Evolutionary conservation across 1,140 invertebrate species (phyloP).

Genomic region (Bombus pascuorum): DNA sequence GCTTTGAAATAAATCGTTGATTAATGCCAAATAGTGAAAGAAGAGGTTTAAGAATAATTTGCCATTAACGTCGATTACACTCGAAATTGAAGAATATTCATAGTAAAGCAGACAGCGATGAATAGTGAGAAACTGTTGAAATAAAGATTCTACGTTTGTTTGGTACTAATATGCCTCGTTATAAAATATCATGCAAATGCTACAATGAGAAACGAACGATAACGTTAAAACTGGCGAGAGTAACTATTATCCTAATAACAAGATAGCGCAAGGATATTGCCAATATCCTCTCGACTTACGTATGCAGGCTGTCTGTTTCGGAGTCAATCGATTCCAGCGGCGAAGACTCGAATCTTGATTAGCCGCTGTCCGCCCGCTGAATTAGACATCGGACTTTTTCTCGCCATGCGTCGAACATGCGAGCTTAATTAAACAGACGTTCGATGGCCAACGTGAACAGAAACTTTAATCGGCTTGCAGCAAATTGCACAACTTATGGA

Average conservation of each 20-base stretch:
- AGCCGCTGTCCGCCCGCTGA: conserved; percentile 15
- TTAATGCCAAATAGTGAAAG: neutral
- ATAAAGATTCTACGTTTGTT: accelerated
- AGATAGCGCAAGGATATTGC: conserved; percentile 24
- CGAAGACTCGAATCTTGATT: conserved; percentile 43
- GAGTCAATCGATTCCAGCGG: conserved; percentile 45
- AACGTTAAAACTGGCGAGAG: neutral
- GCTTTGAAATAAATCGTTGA: neutral
- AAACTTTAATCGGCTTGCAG: neutral
- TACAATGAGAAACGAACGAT: neutral
- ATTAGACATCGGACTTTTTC: conserved; percentile 59
- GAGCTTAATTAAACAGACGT: conserved; percentile 77
- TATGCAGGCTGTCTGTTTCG: conserved; percentile 1
- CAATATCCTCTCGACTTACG: conserved; percentile 35
- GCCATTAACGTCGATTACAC: neutral
- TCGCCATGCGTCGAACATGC: conserved; percentile 57
- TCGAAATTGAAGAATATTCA: neutral
- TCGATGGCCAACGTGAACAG: conserved; percentile 53
- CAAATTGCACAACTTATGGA: neutral
- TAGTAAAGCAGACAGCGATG: neutral
- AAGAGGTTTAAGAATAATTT: neutral
- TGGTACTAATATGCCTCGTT: neutral
- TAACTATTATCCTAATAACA: conserved; percentile 34
- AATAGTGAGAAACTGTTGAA: neutral
- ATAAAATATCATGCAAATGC: neutral